A percentile compares a stretch with the other conserved stretches of the same genome.
Conservation (phyloP, 2,888 invertebrate genomes). For the Blastobasis lacticolella region DNA sequence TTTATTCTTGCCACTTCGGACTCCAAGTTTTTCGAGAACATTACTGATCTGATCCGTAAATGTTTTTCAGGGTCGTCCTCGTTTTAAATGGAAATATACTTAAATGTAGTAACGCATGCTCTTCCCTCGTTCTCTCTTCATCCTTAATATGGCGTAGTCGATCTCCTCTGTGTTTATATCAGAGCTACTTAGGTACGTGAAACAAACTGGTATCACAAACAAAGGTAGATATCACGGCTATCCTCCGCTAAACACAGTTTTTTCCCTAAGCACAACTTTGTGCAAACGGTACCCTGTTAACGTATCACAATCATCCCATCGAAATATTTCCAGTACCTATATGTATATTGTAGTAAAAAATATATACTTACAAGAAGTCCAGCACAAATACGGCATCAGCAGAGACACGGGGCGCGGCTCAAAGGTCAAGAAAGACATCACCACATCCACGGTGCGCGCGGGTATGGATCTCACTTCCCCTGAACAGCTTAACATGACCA, state of each 20-base stretch:
- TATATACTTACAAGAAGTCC: conserved; percentile 41
- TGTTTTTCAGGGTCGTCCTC: no score
- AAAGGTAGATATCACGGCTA: not conserved
- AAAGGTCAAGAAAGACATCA: conserved; percentile 35
- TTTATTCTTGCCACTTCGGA: no score
- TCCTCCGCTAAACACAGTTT: not conserved
- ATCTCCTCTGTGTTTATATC: not conserved
- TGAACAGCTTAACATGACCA: no score
- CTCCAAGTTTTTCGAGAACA: no score
- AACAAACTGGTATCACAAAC: not conserved
- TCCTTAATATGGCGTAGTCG: no score
- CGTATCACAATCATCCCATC: not conserved
- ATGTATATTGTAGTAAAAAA: not conserved
- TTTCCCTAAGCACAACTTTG: not conserved
- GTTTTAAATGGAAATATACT: no score
- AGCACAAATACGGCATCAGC: conserved; percentile 42
- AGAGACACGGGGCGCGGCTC: conserved; percentile 39
- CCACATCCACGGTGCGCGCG: conserved; percentile 17
- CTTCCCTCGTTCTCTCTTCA: no score
- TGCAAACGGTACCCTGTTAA: not conserved
- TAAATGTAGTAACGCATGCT: no score
- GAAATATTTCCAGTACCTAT: no score
- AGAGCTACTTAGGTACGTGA: not conserved
- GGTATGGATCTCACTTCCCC: no score
- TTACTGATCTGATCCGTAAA: no score